A percentile compares a stretch with the other conserved stretches of the same genome.
Conservation (phyloP, 2,113 vertebrate species). For the Nibea coibor region DNA sequence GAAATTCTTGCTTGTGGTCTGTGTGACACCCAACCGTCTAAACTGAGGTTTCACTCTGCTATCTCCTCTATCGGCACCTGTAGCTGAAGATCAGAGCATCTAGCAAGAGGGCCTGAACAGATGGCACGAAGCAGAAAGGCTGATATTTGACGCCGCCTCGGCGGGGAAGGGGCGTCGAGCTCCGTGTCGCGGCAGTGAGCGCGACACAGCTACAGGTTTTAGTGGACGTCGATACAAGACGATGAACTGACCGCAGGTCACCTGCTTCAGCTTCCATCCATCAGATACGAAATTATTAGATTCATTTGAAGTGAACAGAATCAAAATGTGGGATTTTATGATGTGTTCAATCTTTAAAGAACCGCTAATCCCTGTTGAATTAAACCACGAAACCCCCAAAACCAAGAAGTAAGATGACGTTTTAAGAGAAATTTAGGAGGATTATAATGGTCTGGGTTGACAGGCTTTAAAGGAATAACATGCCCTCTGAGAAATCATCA, state of each 20-base stretch:
- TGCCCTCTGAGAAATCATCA: neutral
- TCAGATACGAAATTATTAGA: neutral
- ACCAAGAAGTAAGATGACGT: slow-evolving; percentile 7
- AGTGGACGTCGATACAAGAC: neutral
- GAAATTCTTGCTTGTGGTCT: slow-evolving; percentile 31
- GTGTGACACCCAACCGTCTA: slow-evolving; percentile 34
- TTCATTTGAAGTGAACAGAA: neutral
- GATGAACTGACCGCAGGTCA: neutral
- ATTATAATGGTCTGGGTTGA: slow-evolving; percentile 34
- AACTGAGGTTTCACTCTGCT: slow-evolving; percentile 36
- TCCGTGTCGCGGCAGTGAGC: neutral
- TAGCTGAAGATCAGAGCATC: slow-evolving; percentile 34
- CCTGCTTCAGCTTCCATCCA: neutral
- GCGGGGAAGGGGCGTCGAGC: slow-evolving; percentile 33
- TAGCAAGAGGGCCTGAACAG: slow-evolving; percentile 39
- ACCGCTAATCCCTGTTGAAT: slow-evolving; percentile 12
- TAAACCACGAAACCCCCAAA: slow-evolving; percentile 18
- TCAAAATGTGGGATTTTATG: slow-evolving; percentile 4
- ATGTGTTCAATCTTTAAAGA: slow-evolving; percentile 9
- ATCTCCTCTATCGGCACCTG: slow-evolving; percentile 63
- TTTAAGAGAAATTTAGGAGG: slow-evolving; percentile 45
- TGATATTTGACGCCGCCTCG: slow-evolving; percentile 43
- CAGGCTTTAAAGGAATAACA: slow-evolving; percentile 34
- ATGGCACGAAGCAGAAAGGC: slow-evolving; percentile 32
- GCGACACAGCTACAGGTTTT: neutral